A percentile compares a stretch with the other conserved stretches of the same genome.
phyloP scores from a whole-genome alignment of 1,140 invertebrate species.

The Agrypnia vestita region DNA sequence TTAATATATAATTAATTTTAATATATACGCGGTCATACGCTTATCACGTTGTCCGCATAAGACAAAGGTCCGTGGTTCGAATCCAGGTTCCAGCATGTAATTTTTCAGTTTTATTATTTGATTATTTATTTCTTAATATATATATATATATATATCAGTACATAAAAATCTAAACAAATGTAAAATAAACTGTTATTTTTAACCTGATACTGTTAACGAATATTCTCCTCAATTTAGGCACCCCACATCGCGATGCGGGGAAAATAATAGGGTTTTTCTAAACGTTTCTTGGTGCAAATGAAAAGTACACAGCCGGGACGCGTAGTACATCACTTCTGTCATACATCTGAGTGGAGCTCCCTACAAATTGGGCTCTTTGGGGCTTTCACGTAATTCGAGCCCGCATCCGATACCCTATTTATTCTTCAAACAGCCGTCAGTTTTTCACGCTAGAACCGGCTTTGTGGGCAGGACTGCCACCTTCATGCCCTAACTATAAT shows the following conservation, averaged over 20 bases:
- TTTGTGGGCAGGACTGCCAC: constrained; percentile 52
- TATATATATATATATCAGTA: too few species aligned
- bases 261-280: neutral
- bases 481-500: constrained; percentile 57
- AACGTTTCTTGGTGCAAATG: neutral
- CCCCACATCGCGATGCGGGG: neutral
- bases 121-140: too few species aligned
- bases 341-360: constrained; percentile 23
- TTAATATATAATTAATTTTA: too few species aligned
- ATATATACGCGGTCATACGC: too few species aligned
- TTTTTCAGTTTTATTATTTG: too few species aligned
- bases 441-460: constrained; percentile 53
- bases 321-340: constrained; percentile 13
- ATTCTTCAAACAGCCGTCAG: constrained; percentile 55
- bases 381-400: constrained; percentile 43
- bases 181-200: too few species aligned
- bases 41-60: too few species aligned
- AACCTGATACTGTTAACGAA: neutral
- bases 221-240: neutral
- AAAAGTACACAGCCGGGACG: neutral
- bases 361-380: constrained; percentile 33
- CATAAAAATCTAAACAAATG: too few species aligned
- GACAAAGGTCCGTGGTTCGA: too few species aligned
- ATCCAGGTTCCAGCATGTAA: too few species aligned
- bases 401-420: constrained; percentile 52